A percentile compares a stretch with the other conserved stretches of the same genome.
Conservation (phyloP, 2,113 vertebrate genomes). For the Holacanthus passer region DNA sequence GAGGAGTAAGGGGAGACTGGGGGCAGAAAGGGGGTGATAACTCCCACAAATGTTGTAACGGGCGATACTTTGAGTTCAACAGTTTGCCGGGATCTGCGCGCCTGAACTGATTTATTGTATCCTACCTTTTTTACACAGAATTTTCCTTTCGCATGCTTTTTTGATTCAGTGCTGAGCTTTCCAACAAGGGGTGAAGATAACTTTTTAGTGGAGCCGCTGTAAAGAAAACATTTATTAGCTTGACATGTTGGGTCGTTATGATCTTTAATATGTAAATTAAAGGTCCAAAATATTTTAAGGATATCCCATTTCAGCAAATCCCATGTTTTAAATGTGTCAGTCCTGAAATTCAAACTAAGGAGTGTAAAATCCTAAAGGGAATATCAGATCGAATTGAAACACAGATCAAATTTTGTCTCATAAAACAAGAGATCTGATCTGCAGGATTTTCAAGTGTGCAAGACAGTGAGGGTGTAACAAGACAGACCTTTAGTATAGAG, state of each 20-base stretch:
- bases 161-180: constrained; percentile 53
- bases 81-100: constrained; percentile 58
- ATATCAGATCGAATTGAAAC: background rate
- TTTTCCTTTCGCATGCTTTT: constrained; percentile 54
- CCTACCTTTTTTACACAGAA: constrained; percentile 56
- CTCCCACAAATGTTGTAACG: constrained; percentile 76
- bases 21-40: constrained; percentile 69
- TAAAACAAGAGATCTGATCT: no score
- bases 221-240: constrained; percentile 42
- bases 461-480: background rate
- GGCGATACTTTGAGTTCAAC: constrained; percentile 70
- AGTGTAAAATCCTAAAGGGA: background rate
- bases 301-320: background rate
- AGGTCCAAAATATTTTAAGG: background rate
- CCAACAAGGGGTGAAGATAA: constrained; percentile 32
- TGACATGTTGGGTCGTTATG: background rate
- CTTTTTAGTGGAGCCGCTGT: constrained; percentile 36
- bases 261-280: constrained; percentile 22
- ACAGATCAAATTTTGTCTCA: background rate
- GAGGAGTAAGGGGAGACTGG: constrained; percentile 71
- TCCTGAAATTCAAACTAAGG: background rate
- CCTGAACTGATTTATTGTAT: constrained; percentile 70
- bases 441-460: no score
- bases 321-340: background rate
- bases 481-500: background rate